Base-by-base conservation (phyloP, 2,113 vertebrate genomes). In the Aptenodytes patagonicus region DNA sequence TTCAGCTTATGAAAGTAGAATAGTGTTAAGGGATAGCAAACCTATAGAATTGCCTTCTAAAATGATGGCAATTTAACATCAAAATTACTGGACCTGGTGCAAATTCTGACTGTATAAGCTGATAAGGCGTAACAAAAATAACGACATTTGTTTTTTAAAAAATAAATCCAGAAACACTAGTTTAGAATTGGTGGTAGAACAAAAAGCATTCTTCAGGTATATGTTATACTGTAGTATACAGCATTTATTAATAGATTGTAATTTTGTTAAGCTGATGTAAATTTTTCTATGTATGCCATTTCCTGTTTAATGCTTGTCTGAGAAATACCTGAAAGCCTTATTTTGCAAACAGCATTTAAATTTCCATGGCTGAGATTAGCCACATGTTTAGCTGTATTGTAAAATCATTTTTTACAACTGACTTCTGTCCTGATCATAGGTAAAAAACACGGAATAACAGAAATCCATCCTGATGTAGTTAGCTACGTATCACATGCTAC, bases 391-490 rank as follows among this genome's bases (percentile, higher is more conserved):
- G 11, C 58, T 90, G 22, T 31, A 31, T 40, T 79, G 46, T 76
- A 80, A 82, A 70, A 34, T 38, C 0, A 6, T 40, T 79, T 78
- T 87, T 86, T 61, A 49, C 58, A 70, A 47, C 14, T 52, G 49
- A 7, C 65, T 91, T 90, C 17, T 66, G 29, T 90, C 89, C 51
- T 87, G 47, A 46, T 57, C 54, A 17, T 95, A 99, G 99, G 99
- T 88, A 99, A 98, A 97, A 99, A 98, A 80, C 97, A 99, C 20
- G 99, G 99, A 79, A 98, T 99, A 78, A 99, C 98, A 19, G 99
- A 99, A 88, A 95, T 99, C 62, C 98, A 99, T 66, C 98, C 98
- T 2, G 99, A 99, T 24, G 99, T 99, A 77, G 98, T 99, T 95
- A 99, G 98, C 87, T 99, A 98, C 0, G 98, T 99, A 73, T 99